Base-by-base conservation (phyloP, 1,140 invertebrate species). In the Nautilus pompilius region DNA sequence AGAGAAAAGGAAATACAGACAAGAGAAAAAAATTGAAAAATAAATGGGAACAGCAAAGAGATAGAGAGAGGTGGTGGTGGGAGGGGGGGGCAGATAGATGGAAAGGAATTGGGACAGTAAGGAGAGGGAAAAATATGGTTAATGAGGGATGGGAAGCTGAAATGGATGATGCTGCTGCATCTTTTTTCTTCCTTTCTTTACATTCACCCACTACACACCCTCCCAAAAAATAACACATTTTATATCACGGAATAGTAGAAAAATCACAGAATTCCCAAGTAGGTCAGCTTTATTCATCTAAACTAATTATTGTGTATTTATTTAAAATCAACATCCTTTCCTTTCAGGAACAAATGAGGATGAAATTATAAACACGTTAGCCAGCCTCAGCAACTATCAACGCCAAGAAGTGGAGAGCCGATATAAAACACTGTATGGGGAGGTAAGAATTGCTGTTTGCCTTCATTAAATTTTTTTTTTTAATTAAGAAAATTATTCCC, bases 351-450 rank as follows among this genome's bases (percentile, higher is more conserved):
- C 93, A 0, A 90, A 96, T 79, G 94, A 96, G 82, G 90, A 90
- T 73, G 87, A 90, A 49, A 93, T 98, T 72, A 95, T 96, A 73
- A 89, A 93, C 70, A 87, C 96, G 8, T 83, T 97, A 2, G 90
- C 90, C 49, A 89, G 89, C 71, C 88, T 94, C 69, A 91, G 90
- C 60, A 92, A 93, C 74, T 89, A 90, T 8, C 94, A 97, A 82
- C 87, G 96, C 67, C 83, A 95, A 63, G 90, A 96, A 80, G 95
- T 98, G 69, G 89, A 90, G 17, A 89, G 90, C 75, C 89, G 90
- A 0, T 99, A 92, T 83, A 97, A 98, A 84, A 92, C 91, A 53
- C 87, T 90, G 61, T 98, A 91, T 78, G 95, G 95, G 78, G 95
- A 95, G 83, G 90, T 90, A 68, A 57, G 61, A 30, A 46, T 41